Percentiles rank a stretch among this genome's conserved stretches.
phyloP scores from a whole-genome alignment of 2,888 invertebrate genomes.

The Bellardia pandia region DNA sequence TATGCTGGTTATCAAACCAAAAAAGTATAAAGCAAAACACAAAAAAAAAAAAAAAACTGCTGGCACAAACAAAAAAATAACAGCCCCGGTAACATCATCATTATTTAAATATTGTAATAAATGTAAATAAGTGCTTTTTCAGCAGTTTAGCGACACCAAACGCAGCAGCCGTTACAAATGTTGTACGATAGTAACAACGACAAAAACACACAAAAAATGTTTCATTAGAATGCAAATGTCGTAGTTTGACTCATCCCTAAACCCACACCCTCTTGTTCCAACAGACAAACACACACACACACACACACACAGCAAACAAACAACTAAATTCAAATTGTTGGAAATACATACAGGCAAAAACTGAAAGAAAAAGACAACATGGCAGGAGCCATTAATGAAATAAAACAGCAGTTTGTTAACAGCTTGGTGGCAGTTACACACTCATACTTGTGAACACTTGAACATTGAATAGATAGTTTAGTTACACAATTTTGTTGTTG shows the following conservation, averaged over 20 bases:
- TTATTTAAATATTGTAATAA: constrained; percentile 60
- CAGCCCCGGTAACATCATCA: constrained; percentile 46
- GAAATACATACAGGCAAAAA: neutral
- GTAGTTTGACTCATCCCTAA: constrained; percentile 7
- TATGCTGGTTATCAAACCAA: constrained; percentile 2
- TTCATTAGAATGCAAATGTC: constrained; percentile 70
- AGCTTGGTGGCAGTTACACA: constrained; percentile 45
- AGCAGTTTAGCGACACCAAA: neutral
- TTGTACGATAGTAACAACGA: constrained; percentile 13
- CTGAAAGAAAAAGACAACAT: neutral
- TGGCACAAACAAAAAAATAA: neutral
- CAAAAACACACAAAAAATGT: constrained; percentile 45
- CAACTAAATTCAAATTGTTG: constrained; percentile 23
- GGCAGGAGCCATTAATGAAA: neutral
- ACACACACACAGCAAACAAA: neutral
- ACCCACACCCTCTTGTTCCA: neutral
- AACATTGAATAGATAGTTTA: constrained; percentile 52
- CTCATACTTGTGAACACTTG: constrained; percentile 6
- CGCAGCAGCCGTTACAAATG: constrained; percentile 10
- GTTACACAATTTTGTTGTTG: constrained; percentile 20
- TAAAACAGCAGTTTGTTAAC: constrained; percentile 53
- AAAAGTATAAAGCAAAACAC: neutral
- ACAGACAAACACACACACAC: neutral
- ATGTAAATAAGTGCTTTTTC: constrained; percentile 56
- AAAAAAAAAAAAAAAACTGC: neutral